Base-by-base conservation (phyloP, 2,113 vertebrate species). In the Melanerpes aurifrons region DNA sequence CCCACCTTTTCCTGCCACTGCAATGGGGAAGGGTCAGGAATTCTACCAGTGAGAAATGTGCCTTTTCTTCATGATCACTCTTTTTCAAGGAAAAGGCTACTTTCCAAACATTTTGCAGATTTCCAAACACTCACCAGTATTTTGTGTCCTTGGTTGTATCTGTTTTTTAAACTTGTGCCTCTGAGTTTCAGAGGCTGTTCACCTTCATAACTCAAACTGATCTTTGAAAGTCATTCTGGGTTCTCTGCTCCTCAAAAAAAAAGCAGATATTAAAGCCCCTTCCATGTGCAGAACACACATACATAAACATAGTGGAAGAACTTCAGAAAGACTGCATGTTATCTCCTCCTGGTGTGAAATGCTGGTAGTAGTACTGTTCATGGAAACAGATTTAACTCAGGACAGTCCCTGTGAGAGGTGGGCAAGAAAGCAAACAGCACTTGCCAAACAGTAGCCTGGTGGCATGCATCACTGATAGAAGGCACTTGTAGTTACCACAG, bases 401-500 rank as follows among this genome's bases (percentile, higher is more conserved):
- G 32, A 26, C 24, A 18, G 16, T 32, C 16, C 25, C 47, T 10
- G 9, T 22, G 29, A 71, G n/a, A 59, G 35, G 22, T 4, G 11
- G 24, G 17, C 26, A 40, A 37, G 63, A 58, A 67, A 61, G 53
- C 18, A 75, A 57, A 53, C 31, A 29, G 25, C 31, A 24, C 45
- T 35, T 70, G 45, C 28, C 32, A 67, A 69, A 21, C 19, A n/a
- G 31, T 3, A 32, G 14, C 22, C 45, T 0, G 0, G 26, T 3
- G 2, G 17, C 40, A 21, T 11, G 10, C 21, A 6, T 12, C 22
- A 37, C 25, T 19, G 47, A 24, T 22, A 28, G n/a, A 54, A 75
- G 35, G 22, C 40, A 13, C 37, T 15, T 43, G 12, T 3, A 17
- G 37, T 5, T 3, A 66, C 8, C 1, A 0, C 37, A 19, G 29